phyloP scores from a whole-genome alignment of 2,797 vertebrate genomes.

The Xiphophorus birchmanni region DNA sequence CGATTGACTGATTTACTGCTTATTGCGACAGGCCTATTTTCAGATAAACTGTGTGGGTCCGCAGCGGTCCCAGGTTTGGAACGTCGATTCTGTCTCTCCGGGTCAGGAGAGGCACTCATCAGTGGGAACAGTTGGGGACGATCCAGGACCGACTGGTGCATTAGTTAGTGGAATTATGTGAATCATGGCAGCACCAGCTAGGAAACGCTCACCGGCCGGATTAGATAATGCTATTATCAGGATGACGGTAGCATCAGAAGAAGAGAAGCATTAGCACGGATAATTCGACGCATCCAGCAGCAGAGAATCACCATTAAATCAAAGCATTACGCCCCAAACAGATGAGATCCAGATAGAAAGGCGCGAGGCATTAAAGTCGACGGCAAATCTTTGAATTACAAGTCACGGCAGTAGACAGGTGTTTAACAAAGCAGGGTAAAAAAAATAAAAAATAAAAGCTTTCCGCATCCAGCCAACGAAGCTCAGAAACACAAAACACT shows the following conservation, averaged over 20 bases:
- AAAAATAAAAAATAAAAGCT: background rate
- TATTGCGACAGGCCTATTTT: no score
- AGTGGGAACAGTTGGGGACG: constrained; percentile 55
- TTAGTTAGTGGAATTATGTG: constrained; percentile 84
- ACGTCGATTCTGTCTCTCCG: constrained; percentile 50
- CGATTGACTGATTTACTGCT: no score
- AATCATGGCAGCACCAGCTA: constrained; percentile 72
- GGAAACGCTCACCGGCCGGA: constrained; percentile 75
- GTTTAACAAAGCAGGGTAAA: constrained; percentile 65
- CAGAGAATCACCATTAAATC: constrained; percentile 81
- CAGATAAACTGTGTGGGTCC: constrained; percentile 25
- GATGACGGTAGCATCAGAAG: constrained; percentile 77
- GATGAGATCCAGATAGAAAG: constrained; percentile 77
- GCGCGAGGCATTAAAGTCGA: constrained; percentile 59
- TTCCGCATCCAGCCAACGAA: background rate
- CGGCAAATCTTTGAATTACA: constrained; percentile 75
- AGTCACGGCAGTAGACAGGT: constrained; percentile 72
- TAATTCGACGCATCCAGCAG: constrained; percentile 77
- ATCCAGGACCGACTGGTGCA: constrained; percentile 69
- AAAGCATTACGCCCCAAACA: constrained; percentile 72
- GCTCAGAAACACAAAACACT: background rate
- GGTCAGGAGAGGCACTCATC: constrained; percentile 67
- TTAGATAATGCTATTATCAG: constrained; percentile 84
- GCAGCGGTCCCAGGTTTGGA: constrained; percentile 20
- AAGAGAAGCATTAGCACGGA: constrained; percentile 80